phyloP scores from a whole-genome alignment of 2,797 vertebrate genomes.

The Odontamblyopus lacepedii region DNA sequence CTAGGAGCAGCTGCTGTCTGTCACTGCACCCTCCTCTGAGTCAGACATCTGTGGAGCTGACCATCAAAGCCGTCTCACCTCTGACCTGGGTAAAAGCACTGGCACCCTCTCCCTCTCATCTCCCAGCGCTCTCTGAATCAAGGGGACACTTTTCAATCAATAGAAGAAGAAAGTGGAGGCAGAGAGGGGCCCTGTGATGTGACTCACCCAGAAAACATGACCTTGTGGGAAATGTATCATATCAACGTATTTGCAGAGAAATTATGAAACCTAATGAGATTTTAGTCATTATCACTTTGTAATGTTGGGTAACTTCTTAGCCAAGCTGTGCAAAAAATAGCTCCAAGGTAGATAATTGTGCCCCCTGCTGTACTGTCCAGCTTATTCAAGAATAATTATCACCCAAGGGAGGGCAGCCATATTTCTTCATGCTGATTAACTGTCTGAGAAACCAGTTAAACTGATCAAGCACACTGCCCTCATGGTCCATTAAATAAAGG shows the following conservation, averaged over 20 bases:
- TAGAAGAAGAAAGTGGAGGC: slow-evolving; percentile 22
- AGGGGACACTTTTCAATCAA: slow-evolving; percentile 49
- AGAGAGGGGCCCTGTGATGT: slow-evolving; percentile 16
- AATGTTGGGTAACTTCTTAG: slow-evolving; percentile 4
- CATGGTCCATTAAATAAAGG: slow-evolving; percentile 15
- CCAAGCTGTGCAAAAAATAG: neutral
- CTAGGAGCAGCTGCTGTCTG: slow-evolving; percentile 53
- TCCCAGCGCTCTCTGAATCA: slow-evolving; percentile 60
- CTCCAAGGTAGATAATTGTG: slow-evolving; percentile 32
- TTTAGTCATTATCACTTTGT: neutral
- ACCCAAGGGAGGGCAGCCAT: slow-evolving; percentile 54
- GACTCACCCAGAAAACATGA: slow-evolving; percentile 26
- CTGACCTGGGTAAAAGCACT: slow-evolving; percentile 58
- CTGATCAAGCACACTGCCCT: slow-evolving; percentile 37
- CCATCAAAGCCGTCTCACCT: slow-evolving; percentile 67
- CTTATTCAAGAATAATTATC: slow-evolving; percentile 60
- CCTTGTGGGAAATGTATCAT: neutral
- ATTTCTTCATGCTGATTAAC: slow-evolving; percentile 46
- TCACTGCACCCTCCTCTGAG: slow-evolving; percentile 33
- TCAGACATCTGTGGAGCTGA: slow-evolving; percentile 41
- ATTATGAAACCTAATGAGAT: neutral
- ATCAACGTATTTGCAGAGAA: neutral
- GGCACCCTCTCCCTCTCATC: slow-evolving; percentile 64
- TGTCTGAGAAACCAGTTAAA: slow-evolving; percentile 47
- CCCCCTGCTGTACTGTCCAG: slow-evolving; percentile 56